Evolutionary conservation across 2,797 vertebrate species (phyloP), one percentile per base, ranked within the genome.

Genomic region (Eidolon dupreanum): DNA sequence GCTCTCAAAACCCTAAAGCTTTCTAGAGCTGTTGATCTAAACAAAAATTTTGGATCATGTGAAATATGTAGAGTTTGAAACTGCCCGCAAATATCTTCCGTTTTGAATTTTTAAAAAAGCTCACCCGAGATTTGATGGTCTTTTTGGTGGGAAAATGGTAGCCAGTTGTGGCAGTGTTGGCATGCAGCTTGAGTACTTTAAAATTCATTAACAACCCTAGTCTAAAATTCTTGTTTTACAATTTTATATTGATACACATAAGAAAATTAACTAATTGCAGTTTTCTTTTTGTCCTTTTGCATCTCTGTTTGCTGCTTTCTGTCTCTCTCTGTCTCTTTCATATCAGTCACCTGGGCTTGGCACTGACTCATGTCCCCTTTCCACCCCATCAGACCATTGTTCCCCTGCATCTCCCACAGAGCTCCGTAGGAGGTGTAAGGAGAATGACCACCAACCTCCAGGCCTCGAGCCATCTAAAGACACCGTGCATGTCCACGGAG

Each of bases 221-320:
- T 96, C 97, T 98, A 87, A 98, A 98, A 93, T 96, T 97, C 96
- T 98, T 98, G 98, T 98, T 98, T 97, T 94, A 97, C 97, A 92
- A 94, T 96, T 97, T 96, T 96, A 22, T 98, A 87, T 96, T 91
- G 97, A 92, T 97, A 79, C 98, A 92, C 70, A 0, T 97, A 98
- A 99, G 98, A 97, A 98, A 98, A 98, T 99, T 98, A 98, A 99
- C 99, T 99, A 99, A 99, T 99, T 98, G 97, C 98, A 98, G 98
- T 99, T 99, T 99, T 99, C 98, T 99, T 99, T 99, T 99, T 99
- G 99, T 99, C 99, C 99, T 98, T 99, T 98, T 98, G 96, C 98
- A 98, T 97, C 99, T 98, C 97, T 97, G 98, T 98, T 98, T 98
- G 98, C 98, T 97, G 98, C 98, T 98, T 95, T 93, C 95, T 97